Conservation (phyloP, 2,113 vertebrate genomes). For the Sinosuthora webbiana region DNA sequence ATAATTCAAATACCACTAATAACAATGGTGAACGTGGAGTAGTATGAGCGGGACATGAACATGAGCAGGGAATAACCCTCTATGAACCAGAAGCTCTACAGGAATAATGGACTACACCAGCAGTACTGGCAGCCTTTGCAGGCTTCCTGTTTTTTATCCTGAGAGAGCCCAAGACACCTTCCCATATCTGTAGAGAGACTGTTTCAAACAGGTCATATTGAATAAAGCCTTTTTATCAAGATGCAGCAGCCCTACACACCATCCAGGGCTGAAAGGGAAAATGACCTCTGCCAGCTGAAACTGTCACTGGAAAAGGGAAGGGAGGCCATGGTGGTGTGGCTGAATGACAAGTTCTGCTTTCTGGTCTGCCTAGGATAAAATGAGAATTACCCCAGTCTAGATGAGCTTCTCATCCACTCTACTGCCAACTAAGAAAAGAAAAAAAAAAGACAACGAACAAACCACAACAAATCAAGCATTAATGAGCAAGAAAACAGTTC, state of each 20-base stretch:
- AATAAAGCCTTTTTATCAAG: neutral
- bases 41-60: neutral
- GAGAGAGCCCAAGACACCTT: neutral
- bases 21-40: neutral
- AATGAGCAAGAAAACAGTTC: neutral
- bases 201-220: neutral
- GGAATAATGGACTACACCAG: neutral
- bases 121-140: neutral
- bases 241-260: neutral
- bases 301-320: neutral
- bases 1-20: conserved; percentile 6
- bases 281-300: neutral
- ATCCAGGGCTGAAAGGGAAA: neutral
- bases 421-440: neutral
- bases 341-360: neutral
- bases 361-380: neutral
- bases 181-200: neutral
- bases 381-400: neutral
- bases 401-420: neutral
- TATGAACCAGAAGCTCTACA: neutral
- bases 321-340: neutral
- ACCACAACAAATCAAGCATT: neutral
- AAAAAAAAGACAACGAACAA: neutral
- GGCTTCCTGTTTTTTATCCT: neutral
- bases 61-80: neutral